phyloP scores from a whole-genome alignment of 2,113 vertebrate genomes.

The Centropus unirufus region DNA sequence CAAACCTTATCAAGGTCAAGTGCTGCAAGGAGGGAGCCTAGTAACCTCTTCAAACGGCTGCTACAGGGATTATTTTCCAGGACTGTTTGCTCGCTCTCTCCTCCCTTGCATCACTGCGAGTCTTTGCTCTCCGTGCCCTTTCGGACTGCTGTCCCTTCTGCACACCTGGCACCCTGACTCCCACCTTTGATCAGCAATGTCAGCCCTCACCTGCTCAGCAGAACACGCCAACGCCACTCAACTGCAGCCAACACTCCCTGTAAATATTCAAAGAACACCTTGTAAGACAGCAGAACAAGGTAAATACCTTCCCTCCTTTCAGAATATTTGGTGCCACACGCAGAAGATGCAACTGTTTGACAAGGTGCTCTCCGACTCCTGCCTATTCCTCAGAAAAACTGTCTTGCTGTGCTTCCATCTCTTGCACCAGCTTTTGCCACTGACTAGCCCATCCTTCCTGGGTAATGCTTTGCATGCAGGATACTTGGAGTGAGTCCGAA shows the following conservation, averaged over 20 bases:
- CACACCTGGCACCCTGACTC: background rate
- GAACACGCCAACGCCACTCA: background rate
- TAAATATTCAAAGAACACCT: background rate
- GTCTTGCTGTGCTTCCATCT: background rate
- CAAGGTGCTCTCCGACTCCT: background rate
- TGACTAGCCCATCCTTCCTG: background rate
- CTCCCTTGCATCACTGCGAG: background rate
- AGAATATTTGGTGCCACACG: background rate
- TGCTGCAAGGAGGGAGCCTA: background rate
- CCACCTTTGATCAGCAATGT: background rate
- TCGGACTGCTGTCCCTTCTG: background rate
- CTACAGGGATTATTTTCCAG: background rate
- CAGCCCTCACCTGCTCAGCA: background rate
- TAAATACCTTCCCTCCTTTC: background rate
- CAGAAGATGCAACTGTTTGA: background rate
- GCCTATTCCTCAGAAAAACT: background rate
- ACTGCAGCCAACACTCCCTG: background rate
- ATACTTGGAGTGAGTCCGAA: background rate
- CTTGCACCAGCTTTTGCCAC: background rate
- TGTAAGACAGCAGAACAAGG: background rate
- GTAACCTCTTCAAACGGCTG: background rate
- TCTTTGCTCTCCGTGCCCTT: background rate
- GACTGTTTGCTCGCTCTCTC: background rate
- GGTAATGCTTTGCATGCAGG: background rate
- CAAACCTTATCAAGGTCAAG: slow-evolving; percentile 1